Percentiles rank a stretch among this genome's conserved stretches.
phyloP scores from a whole-genome alignment of 2,113 vertebrate species.

The Xenopus tropicalis region DNA sequence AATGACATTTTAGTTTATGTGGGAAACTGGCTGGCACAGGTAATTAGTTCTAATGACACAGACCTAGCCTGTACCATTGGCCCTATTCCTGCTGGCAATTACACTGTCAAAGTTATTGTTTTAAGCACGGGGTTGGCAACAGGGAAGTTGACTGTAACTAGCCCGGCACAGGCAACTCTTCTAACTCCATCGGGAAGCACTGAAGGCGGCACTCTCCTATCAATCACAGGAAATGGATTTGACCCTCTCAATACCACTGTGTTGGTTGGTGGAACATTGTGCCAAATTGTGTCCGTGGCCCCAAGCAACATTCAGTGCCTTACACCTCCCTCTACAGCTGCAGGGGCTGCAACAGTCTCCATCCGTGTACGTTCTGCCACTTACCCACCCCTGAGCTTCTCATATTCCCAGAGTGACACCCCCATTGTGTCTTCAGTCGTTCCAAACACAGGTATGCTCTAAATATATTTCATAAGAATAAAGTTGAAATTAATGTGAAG shows the following conservation, averaged over 20 bases:
- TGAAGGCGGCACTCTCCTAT: constrained; percentile 67
- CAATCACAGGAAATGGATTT: constrained; percentile 77
- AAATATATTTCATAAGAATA: too few relatives aligned
- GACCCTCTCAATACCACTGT: constrained; percentile 67
- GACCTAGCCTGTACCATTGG: constrained; percentile 53
- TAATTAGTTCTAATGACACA: constrained; percentile 52
- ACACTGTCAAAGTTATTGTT: constrained; percentile 65
- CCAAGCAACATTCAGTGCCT: constrained; percentile 58
- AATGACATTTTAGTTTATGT: constrained; percentile 58
- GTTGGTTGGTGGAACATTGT: constrained; percentile 55
- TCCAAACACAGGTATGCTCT: constrained; percentile 66
- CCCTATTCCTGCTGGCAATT: constrained; percentile 63
- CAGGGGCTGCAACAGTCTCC: constrained; percentile 46
- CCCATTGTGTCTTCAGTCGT: constrained; percentile 63
- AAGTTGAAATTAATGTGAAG: too few relatives aligned
- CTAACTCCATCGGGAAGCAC: constrained; percentile 65
- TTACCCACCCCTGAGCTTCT: constrained; percentile 68
- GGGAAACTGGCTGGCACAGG: constrained; percentile 48
- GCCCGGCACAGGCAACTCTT: constrained; percentile 57
- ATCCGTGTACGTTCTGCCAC: constrained; percentile 57
- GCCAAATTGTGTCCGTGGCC: constrained; percentile 57
- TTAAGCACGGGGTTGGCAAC: constrained; percentile 68
- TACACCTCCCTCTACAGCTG: constrained; percentile 55
- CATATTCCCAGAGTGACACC: constrained; percentile 64
- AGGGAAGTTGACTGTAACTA: constrained; percentile 58